Percentiles rank a stretch among this genome's conserved stretches.
Evolutionary conservation across 2,113 vertebrate genomes (phyloP).

Genomic region (Panthera tigris): DNA sequence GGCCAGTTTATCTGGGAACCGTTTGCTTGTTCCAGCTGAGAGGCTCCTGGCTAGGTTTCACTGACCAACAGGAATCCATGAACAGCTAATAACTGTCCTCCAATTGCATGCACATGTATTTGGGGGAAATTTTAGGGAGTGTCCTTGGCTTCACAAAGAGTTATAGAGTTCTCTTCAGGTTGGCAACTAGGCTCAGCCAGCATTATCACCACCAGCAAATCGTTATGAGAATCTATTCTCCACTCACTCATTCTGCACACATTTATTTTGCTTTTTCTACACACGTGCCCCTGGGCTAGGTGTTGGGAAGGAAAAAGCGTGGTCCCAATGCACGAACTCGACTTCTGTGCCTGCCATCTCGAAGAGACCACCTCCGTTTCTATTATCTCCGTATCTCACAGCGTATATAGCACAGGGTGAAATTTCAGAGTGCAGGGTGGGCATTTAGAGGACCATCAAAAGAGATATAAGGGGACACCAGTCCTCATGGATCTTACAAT

Average conservation of each 20-base stretch:
- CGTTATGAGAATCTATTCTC: not conserved
- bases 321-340: not conserved
- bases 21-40: not conserved
- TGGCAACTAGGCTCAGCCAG: too few species aligned
- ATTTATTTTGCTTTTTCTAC: not conserved
- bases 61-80: not conserved
- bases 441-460: not conserved
- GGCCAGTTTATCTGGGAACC: not conserved
- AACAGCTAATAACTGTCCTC: not conserved
- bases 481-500: not conserved
- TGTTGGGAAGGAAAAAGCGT: not conserved
- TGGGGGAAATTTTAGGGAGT: not conserved
- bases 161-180: not conserved
- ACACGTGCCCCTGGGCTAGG: not conserved
- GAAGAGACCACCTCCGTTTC: not conserved
- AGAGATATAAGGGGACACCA: not conserved
- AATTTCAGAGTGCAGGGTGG: not conserved
- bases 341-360: not conserved
- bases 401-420: not conserved
- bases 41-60: not conserved
- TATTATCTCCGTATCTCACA: not conserved
- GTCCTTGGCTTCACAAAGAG: not conserved
- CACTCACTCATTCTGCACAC: not conserved
- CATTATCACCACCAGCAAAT: not conserved
- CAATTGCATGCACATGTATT: not conserved